Percentiles rank a stretch among this genome's conserved stretches.
phyloP scores from a whole-genome alignment of 2,113 vertebrate genomes.

The Chlamydotis undulata region DNA sequence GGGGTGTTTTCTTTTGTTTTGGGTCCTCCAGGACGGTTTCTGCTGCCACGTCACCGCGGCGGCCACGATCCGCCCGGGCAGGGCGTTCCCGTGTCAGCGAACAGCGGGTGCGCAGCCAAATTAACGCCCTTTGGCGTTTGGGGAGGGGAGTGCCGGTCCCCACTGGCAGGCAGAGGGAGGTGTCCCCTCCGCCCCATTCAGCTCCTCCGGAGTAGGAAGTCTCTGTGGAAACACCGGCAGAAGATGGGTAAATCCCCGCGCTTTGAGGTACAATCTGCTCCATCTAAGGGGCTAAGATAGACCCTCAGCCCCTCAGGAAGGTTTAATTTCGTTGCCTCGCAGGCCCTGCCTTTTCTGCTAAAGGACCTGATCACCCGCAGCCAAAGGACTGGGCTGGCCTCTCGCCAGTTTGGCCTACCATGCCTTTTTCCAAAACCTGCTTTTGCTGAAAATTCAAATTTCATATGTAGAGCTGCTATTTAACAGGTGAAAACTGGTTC shows the following conservation, averaged over 20 bases:
- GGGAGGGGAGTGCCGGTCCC: rapidly evolving
- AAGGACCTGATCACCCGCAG: too few relatives aligned
- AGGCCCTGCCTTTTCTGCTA: too few relatives aligned
- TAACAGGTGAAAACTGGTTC: neutral
- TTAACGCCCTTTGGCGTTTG: rapidly evolving
- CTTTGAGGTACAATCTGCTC: rapidly evolving
- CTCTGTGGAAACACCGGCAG: neutral
- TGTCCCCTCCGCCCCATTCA: too few relatives aligned
- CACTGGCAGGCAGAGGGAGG: rapidly evolving
- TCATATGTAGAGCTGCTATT: rapidly evolving
- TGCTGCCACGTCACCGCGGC: neutral
- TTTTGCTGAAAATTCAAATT: neutral
- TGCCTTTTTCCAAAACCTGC: neutral
- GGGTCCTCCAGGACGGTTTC: neutral
- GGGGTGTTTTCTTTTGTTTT: too few relatives aligned
- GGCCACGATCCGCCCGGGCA: rapidly evolving
- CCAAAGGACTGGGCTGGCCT: rapidly evolving
- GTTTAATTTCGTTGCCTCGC: rapidly evolving
- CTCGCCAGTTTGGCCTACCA: neutral
- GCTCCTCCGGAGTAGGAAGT: neutral
- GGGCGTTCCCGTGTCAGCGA: neutral
- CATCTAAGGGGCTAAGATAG: rapidly evolving
- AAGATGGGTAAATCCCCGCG: rapidly evolving
- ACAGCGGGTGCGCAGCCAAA: rapidly evolving
- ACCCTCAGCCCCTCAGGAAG: rapidly evolving